Percentiles rank a stretch among this genome's conserved stretches.
Conservation (phyloP, 2,797 vertebrate genomes). For the Peromyscus melanophrys region DNA sequence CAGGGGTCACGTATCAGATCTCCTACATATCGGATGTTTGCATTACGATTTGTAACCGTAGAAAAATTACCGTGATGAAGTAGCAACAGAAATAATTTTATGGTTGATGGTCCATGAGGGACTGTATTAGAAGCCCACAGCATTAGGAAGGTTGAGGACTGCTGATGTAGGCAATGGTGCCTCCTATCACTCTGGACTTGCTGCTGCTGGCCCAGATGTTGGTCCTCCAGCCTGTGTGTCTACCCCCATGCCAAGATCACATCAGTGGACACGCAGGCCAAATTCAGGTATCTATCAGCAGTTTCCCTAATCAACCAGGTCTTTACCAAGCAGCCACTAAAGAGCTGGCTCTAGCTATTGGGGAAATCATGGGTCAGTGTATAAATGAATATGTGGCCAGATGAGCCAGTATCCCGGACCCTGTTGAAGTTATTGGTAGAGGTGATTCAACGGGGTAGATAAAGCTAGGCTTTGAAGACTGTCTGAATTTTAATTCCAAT, state of each 20-base stretch:
- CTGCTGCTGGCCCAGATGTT: not conserved
- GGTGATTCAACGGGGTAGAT: not conserved
- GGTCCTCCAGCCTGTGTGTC: not conserved
- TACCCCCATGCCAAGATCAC: not conserved
- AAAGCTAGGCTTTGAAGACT: not conserved
- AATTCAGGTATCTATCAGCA: not conserved
- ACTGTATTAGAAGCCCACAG: not conserved
- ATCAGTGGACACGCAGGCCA: not conserved
- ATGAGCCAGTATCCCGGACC: not conserved
- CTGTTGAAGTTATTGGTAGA: not conserved
- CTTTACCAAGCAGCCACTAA: not conserved
- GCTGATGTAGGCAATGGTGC: not conserved
- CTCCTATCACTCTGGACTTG: not conserved
- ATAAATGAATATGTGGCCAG: not conserved
- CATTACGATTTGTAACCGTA: not conserved
- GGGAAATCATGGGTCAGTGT: not conserved
- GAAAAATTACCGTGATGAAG: too few relatives aligned
- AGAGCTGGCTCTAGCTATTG: not conserved
- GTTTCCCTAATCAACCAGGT: not conserved
- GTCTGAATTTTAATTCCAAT: not conserved
- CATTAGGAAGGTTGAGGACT: not conserved
- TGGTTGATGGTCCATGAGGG: not conserved
- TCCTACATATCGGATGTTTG: not conserved
- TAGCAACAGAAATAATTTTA: not conserved
- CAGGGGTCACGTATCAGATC: not conserved